phyloP scores from a whole-genome alignment of 2,797 vertebrate genomes.

The Botia almorhae region DNA sequence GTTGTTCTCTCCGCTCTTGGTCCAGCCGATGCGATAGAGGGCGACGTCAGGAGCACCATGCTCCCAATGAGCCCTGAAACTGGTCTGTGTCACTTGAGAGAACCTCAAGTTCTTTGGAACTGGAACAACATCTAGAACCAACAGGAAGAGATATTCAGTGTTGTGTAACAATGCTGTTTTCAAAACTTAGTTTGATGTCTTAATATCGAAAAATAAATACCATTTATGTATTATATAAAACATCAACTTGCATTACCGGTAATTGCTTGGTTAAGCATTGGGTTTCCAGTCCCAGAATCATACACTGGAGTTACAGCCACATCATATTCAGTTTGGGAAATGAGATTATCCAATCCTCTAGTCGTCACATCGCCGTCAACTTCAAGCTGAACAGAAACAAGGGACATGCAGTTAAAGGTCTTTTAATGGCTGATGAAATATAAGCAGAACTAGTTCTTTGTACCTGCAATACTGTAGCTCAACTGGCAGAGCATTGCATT shows the following conservation, averaged over 20 bases:
- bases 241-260: slow-evolving; percentile 80
- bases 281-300: slow-evolving; percentile 82
- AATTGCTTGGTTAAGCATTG: slow-evolving; percentile 80
- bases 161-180: not conserved
- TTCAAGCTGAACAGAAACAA: slow-evolving; percentile 81
- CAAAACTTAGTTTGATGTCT: not conserved
- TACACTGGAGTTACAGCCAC: slow-evolving; percentile 88
- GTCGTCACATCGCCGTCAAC: slow-evolving; percentile 82
- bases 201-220: no score
- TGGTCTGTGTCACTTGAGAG: slow-evolving; percentile 85
- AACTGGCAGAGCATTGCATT: no score
- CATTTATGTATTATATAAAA: no score
- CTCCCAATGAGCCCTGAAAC: slow-evolving; percentile 92
- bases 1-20: slow-evolving; percentile 78
- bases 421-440: no score
- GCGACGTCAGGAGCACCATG: slow-evolving; percentile 93
- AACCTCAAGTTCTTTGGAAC: slow-evolving; percentile 89
- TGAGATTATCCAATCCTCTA: slow-evolving; percentile 82
- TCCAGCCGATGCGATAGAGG: slow-evolving; percentile 92
- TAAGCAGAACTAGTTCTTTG: no score
- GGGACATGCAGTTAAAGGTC: no score
- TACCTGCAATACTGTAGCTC: no score
- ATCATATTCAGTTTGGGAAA: slow-evolving; percentile 89
- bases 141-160: not conserved
- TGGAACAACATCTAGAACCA: slow-evolving; percentile 86